Percentiles rank a stretch among this genome's conserved stretches.
These are phyloP conservation scores for Dermochelys coriacea DNA, from an alignment of 2,797 vertebrate species.

Conservation along the genomic window DNA sequence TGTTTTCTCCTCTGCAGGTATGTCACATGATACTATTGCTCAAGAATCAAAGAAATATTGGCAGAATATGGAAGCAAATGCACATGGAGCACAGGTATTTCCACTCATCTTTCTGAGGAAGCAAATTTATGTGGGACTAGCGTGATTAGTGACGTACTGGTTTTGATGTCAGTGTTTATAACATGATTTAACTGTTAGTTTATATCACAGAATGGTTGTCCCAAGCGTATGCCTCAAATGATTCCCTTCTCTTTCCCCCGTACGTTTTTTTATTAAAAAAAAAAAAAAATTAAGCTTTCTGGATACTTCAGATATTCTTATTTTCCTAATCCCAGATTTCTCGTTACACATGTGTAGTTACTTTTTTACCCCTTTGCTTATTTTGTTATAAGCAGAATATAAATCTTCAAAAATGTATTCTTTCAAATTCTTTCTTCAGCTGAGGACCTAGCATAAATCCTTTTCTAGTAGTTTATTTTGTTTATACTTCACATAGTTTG, in stretches of 20 bases:
- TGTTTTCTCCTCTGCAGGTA: constrained; percentile 79
- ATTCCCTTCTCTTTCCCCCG: not conserved
- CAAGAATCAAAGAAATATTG: constrained; percentile 92
- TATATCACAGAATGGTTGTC: constrained; percentile 2
- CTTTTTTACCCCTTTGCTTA: not conserved
- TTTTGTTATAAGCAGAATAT: not conserved
- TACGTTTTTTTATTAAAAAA: no score
- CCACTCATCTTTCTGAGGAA: not conserved
- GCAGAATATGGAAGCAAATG: constrained; percentile 83
- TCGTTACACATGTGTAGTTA: not conserved
- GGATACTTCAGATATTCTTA: not conserved
- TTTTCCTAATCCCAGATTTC: not conserved
- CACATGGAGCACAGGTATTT: constrained; percentile 88
- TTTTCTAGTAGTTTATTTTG: not conserved
- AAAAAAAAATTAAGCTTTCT: not conserved
- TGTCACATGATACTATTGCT: constrained; percentile 91
- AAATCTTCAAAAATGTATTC: not conserved
- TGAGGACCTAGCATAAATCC: not conserved
- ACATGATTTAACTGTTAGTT: not conserved
- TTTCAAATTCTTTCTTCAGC: not conserved
- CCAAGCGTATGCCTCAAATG: not conserved
- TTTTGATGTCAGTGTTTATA: not conserved
- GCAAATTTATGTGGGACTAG: not conserved
- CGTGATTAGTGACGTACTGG: not conserved
- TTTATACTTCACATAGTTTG: not conserved